These are phyloP conservation scores for Hylaea fasciaria DNA, from an alignment of 2,888 invertebrate species.

Conservation along the genomic window DNA sequence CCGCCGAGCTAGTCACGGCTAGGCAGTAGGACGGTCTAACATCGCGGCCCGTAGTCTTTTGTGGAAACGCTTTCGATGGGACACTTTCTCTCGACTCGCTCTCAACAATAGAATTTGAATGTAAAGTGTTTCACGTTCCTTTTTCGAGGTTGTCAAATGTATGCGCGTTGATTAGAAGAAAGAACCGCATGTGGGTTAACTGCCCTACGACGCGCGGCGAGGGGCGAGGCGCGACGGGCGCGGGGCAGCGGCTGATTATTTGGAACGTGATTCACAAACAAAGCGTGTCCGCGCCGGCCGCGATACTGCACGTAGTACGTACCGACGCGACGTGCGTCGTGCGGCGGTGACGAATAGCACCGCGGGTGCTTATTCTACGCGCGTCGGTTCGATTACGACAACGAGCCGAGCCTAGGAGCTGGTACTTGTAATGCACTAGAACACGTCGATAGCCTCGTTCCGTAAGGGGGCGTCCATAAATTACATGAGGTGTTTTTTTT, in stretches of 20 bases:
- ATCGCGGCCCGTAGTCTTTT: slow-evolving; percentile 3
- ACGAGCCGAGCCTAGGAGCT: not conserved
- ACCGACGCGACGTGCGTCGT: not conserved
- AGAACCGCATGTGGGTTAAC: slow-evolving; percentile 12
- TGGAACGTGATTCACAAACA: slow-evolving; percentile 20
- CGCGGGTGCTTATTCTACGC: slow-evolving; percentile 1
- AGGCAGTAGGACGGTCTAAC: not conserved
- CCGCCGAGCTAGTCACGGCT: not conserved
- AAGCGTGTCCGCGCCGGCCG: slow-evolving; percentile 6
- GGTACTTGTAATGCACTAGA: slow-evolving; percentile 1
- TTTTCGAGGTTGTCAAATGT: slow-evolving; percentile 13
- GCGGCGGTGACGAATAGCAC: slow-evolving; percentile 2
- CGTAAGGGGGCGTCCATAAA: too few species aligned
- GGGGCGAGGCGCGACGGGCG: not conserved
- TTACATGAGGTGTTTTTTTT: too few species aligned
- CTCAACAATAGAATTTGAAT: slow-evolving; percentile 22
- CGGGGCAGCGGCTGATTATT: slow-evolving; percentile 3
- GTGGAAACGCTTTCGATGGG: slow-evolving; percentile 18
- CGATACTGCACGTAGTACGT: slow-evolving; percentile 13
- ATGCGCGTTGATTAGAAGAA: slow-evolving; percentile 7
- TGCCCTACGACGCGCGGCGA: slow-evolving; percentile 1
- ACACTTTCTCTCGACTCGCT: slow-evolving; percentile 20
- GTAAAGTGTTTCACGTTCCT: slow-evolving; percentile 17
- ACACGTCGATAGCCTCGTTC: slow-evolving; percentile 14
- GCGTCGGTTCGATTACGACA: not conserved